These are phyloP conservation scores for Sylvia borin DNA, from an alignment of 2,797 vertebrate species.

Conservation along the genomic window DNA sequence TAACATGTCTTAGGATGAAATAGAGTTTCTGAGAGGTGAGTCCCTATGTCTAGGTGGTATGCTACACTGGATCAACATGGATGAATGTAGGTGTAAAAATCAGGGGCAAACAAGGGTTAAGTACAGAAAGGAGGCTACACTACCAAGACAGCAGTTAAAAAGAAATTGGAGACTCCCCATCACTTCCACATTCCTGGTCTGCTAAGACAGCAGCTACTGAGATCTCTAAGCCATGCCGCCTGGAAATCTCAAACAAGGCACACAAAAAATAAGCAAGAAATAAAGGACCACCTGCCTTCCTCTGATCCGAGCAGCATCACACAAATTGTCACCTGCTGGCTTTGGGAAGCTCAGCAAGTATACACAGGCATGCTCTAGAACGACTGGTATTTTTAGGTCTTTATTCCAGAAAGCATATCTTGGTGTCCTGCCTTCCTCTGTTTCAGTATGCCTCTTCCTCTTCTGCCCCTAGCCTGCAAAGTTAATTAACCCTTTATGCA, in stretches of 20 bases:
- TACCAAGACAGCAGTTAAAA: not conserved
- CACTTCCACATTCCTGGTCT: not conserved
- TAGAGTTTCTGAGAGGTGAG: not conserved
- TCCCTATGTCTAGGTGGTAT: not conserved
- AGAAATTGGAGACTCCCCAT: not conserved
- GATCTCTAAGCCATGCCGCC: not conserved
- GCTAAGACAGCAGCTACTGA: not conserved
- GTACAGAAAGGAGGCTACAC: not conserved
- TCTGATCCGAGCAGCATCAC: not conserved
- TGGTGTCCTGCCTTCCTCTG: not conserved
- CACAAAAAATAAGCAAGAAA: not conserved
- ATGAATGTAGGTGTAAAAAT: not conserved
- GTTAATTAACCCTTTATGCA: not conserved
- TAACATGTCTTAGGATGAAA: not conserved
- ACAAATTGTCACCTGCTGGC: not conserved
- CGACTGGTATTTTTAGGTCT: not conserved
- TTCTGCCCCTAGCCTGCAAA: not conserved
- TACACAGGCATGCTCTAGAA: not conserved
- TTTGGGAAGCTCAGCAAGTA: not conserved
- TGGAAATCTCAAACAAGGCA: not conserved
- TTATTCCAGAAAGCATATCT: not conserved
- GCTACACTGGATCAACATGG: not conserved
- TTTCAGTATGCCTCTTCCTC: not conserved
- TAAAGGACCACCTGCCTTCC: not conserved
- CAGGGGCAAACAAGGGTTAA: not conserved